A percentile compares a stretch with the other conserved stretches of the same genome.
Conservation (phyloP, 2,797 vertebrate genomes). For the Astyanax mexicanus region DNA sequence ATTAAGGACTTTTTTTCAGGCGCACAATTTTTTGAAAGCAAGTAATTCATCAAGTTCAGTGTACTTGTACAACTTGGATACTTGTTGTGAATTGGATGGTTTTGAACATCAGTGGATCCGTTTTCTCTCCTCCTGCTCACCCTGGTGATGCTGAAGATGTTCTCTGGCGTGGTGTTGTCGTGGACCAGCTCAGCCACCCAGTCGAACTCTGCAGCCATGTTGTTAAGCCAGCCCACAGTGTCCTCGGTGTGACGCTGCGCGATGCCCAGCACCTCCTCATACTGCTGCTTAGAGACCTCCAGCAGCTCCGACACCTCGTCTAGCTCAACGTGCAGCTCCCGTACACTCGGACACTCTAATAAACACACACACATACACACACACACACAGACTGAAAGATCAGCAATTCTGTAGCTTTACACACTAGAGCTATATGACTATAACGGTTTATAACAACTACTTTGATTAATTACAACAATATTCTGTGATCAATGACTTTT, state of each 20-base stretch:
- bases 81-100: no score
- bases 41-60: no score
- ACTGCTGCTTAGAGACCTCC: constrained; percentile 86
- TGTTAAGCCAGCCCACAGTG: constrained; percentile 80
- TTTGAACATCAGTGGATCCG: no score
- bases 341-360: constrained; percentile 87
- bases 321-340: constrained; percentile 84
- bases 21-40: no score
- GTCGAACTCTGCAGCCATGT: constrained; percentile 86
- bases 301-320: constrained; percentile 84
- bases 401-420: not conserved
- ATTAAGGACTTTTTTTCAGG: no score
- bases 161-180: constrained; percentile 66
- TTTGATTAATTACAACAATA: no score
- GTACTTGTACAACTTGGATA: no score
- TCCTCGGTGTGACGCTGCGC: constrained; percentile 85
- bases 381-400: not conserved
- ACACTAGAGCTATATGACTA: no score
- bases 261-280: constrained; percentile 85
- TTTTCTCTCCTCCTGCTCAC: constrained; percentile 75
- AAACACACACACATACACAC: not conserved
- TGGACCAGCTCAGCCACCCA: constrained; percentile 87
- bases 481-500: no score
- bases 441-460: no score
- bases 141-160: constrained; percentile 82